Percentiles rank a stretch among this genome's conserved stretches.
phyloP scores from a whole-genome alignment of 1,140 invertebrate genomes.

The Lordiphosa clarofinis region DNA sequence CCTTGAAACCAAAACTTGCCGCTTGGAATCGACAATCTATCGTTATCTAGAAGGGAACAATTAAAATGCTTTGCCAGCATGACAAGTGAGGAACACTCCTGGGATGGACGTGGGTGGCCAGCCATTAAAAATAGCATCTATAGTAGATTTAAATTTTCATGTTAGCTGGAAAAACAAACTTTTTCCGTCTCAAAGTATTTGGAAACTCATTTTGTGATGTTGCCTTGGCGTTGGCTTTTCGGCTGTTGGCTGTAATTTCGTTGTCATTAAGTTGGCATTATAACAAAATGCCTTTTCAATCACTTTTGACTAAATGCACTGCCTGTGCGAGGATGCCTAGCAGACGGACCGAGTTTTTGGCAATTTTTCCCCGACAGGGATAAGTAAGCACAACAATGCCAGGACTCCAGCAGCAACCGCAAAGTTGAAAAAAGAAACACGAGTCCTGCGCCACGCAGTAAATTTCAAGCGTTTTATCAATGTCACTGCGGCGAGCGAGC shows the following conservation, averaged over 20 bases:
- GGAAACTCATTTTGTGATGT: conserved; percentile 40
- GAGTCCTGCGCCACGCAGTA: conserved; percentile 45
- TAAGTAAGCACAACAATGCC: conserved; percentile 71
- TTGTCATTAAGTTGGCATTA: conserved; percentile 78
- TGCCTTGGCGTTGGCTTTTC: conserved; percentile 53
- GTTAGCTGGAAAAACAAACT: conserved; percentile 16
- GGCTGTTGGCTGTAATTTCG: conserved; percentile 59
- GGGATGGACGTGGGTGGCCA: neutral
- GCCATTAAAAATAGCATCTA: conserved; percentile 34
- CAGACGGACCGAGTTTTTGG: conserved; percentile 2
- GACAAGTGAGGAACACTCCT: conserved; percentile 8
- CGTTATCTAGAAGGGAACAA: conserved; percentile 19
- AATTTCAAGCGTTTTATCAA: conserved; percentile 75
- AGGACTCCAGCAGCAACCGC: conserved; percentile 41
- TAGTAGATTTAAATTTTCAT: conserved; percentile 28
- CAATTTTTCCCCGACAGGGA: conserved; percentile 65
- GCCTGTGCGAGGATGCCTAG: conserved; percentile 14
- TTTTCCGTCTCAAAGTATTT: conserved; percentile 47
- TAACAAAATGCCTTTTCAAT: conserved; percentile 78
- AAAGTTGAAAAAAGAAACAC: conserved; percentile 35
- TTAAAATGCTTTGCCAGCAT: conserved; percentile 46
- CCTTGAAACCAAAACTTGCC: too few species aligned
- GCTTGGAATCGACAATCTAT: conserved; percentile 6
- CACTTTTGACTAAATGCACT: conserved; percentile 77
- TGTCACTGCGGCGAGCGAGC: conserved; percentile 47